A percentile compares a stretch with the other conserved stretches of the same genome.
These are phyloP conservation scores for Nomada ruficornis DNA, from an alignment of 2,888 invertebrate genomes.

Conservation along the genomic window DNA sequence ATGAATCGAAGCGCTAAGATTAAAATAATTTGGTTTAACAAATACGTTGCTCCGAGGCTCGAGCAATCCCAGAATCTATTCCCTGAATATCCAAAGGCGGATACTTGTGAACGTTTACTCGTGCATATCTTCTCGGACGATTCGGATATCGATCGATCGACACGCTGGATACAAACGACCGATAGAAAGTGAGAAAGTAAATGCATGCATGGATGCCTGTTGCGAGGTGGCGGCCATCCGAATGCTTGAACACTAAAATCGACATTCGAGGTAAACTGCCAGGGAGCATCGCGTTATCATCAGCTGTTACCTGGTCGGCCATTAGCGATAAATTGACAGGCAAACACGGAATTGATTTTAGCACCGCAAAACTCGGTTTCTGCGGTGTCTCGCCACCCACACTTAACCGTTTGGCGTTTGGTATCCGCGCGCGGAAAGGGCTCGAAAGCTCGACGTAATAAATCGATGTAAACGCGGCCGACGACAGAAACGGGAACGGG, in stretches of 20 bases:
- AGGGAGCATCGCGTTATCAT: constrained; percentile 73
- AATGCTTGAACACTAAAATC: constrained; percentile 74
- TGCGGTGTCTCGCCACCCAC: constrained; percentile 73
- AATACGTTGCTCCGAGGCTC: too few relatives aligned
- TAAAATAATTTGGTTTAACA: too few relatives aligned
- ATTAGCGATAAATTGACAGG: constrained; percentile 77
- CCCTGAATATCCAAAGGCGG: background rate
- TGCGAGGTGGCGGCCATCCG: constrained; percentile 47
- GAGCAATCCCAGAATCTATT: too few relatives aligned
- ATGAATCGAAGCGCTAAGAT: too few relatives aligned
- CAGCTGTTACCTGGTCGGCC: constrained; percentile 74
- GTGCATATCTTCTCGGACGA: background rate
- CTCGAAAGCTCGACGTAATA: constrained; percentile 67
- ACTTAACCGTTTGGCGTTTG: constrained; percentile 70
- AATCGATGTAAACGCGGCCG: constrained; percentile 74
- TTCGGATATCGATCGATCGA: background rate
- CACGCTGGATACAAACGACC: constrained; percentile 10
- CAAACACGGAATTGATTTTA: constrained; percentile 77
- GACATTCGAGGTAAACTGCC: constrained; percentile 72
- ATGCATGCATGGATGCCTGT: constrained; percentile 10
- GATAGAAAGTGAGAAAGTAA: constrained; percentile 30
- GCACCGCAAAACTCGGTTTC: constrained; percentile 76
- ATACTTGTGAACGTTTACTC: background rate
- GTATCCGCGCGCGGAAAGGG: constrained; percentile 66
- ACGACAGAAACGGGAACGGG: constrained; percentile 60